These are phyloP conservation scores for Accipiter fasciatus DNA, from an alignment of 2,797 vertebrate genomes.

Conservation along the genomic window DNA sequence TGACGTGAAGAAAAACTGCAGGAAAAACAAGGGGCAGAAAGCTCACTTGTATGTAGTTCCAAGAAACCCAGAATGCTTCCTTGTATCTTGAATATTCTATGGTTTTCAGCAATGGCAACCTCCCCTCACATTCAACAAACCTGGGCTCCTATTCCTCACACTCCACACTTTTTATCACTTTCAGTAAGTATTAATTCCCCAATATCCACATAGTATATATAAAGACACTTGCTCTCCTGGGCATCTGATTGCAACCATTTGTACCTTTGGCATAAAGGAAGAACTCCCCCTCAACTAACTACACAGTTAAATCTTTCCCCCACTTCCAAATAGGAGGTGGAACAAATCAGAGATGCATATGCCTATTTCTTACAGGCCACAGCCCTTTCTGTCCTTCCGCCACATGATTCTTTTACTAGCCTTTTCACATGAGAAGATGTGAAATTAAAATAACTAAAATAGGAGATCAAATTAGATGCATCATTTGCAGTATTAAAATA, in stretches of 20 bases:
- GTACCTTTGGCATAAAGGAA: background rate
- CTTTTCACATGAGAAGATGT: background rate
- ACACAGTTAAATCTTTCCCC: background rate
- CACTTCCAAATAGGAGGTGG: background rate
- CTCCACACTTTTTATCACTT: background rate
- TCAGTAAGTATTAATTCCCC: background rate
- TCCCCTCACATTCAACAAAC: background rate
- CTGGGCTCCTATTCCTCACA: background rate
- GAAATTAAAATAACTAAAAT: background rate
- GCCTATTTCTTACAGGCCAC: background rate
- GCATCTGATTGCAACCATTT: background rate
- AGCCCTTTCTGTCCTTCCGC: background rate
- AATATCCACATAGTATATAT: background rate
- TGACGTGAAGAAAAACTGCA: slow-evolving; percentile 90
- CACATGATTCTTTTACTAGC: background rate
- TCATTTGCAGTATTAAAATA: background rate
- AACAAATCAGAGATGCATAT: background rate
- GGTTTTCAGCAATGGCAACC: background rate
- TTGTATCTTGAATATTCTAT: background rate
- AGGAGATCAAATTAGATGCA: background rate
- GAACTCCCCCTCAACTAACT: background rate
- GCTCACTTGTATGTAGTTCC: background rate
- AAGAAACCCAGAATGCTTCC: background rate
- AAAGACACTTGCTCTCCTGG: background rate
- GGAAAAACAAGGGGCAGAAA: background rate